Evolutionary conservation across 2,797 vertebrate species (phyloP), one percentile per base, ranked within the genome.

Genomic region (Agapornis canus): DNA sequence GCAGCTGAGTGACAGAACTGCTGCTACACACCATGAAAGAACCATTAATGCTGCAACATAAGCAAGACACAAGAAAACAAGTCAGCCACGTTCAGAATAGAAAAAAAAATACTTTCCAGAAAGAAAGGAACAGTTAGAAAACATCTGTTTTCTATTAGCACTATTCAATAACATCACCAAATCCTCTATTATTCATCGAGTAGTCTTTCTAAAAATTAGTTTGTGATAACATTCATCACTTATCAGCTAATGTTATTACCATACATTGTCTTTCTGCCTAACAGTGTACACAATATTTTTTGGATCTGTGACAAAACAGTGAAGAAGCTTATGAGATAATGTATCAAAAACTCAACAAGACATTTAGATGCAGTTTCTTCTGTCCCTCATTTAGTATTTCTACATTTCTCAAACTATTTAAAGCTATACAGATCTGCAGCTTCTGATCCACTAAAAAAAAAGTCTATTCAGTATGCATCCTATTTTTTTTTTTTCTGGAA

Each of bases 1-100:
- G 56, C 69, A 72, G 39, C 40, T 12, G 19, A 64, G 57, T 9
- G 66, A 86, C 54, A 51, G 40, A 27, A 92, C 66, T 8, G n/a
- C 20, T 4, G 11, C 56, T 9, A 59, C 42, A 15, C 8, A 63
- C 43, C 32, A 6, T 43, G 47, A 61, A 79, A 72, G 63, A 57
- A 19, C 47, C 56, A 29, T 13, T 32, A 49, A 63, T 4, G 15
- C 35, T 14, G 3, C 2, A 37, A 32, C 0, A 0, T 4, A 54
- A 77, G 29, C 40, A 45, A 65, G 39, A 65, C 8, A 21, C 20
- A 45, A 45, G 17, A 18, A n/a, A 77, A 56, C 19, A 45, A 6
- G 7, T 49, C 29, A 64, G 51, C 2, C 37, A 49, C 5, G 1
- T 29, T 79, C 54, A 48, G 37, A 76, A 42, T 5, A 61, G 35